Conservation (phyloP, 2,113 vertebrate genomes). For the Apteryx mantelli region DNA sequence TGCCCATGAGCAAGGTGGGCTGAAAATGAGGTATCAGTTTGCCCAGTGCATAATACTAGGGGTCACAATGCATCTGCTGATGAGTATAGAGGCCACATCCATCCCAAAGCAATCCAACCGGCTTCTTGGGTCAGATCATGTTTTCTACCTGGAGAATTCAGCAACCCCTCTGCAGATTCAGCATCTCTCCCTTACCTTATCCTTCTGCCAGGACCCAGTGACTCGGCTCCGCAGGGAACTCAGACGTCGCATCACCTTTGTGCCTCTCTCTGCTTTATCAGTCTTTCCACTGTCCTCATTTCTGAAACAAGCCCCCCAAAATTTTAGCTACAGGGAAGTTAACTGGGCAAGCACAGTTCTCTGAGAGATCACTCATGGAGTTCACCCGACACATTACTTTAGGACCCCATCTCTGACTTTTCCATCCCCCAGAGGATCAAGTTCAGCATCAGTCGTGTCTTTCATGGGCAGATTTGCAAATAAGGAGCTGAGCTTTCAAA, state of each 20-base stretch:
- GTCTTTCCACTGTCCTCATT: constrained; percentile 80
- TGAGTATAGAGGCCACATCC: not conserved
- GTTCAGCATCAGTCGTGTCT: not conserved
- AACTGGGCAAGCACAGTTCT: not conserved
- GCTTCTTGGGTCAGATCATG: not conserved
- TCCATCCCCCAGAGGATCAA: not conserved
- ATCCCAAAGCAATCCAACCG: not conserved
- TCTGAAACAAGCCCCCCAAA: constrained; percentile 64
- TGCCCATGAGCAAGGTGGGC: not conserved
- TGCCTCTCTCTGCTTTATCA: constrained; percentile 85
- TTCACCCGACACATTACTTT: not conserved
- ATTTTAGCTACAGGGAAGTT: not conserved
- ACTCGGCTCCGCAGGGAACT: constrained; percentile 90
- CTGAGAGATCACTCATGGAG: not conserved
- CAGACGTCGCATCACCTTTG: constrained; percentile 89
- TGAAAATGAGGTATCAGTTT: not conserved
- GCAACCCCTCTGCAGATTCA: not conserved
- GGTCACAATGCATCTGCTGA: not conserved
- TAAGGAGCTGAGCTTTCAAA: not conserved
- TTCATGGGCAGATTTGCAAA: not conserved
- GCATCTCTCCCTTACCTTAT: constrained; percentile 82
- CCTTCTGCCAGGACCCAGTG: constrained; percentile 93
- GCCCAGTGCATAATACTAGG: not conserved
- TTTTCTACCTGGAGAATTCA: not conserved
- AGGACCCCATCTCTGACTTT: not conserved